phyloP scores from a whole-genome alignment of 2,888 invertebrate genomes.

The Pterostichus niger region DNA sequence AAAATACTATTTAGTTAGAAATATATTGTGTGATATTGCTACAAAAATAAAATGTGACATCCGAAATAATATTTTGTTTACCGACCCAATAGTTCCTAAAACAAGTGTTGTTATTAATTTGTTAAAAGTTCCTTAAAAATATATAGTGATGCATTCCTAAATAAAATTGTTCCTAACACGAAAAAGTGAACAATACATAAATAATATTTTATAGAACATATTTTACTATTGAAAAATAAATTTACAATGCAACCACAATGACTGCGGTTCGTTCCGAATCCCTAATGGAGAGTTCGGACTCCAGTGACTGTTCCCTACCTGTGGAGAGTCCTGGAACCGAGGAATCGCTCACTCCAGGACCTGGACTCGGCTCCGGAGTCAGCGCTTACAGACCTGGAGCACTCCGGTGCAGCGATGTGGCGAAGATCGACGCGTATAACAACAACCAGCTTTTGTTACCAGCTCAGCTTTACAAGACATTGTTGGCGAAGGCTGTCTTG shows the following conservation, averaged over 20 bases:
- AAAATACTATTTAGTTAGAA: not conserved
- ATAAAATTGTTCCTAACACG: constrained; percentile 5
- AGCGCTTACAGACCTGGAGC: constrained; percentile 65
- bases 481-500: constrained; percentile 86
- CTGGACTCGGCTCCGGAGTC: constrained; percentile 62
- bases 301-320: constrained; percentile 74
- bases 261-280: constrained; percentile 73
- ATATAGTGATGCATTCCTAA: constrained; percentile 11
- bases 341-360: constrained; percentile 35
- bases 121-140: constrained; percentile 49
- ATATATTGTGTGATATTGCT: not conserved
- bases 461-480: constrained; percentile 88
- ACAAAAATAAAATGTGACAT: constrained; percentile 36
- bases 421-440: constrained; percentile 76
- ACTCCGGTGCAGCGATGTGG: constrained; percentile 75
- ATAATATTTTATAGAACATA: constrained; percentile 33
- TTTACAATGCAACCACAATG: constrained; percentile 20
- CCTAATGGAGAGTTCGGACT: constrained; percentile 75
- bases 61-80: not conserved
- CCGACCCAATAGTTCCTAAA: constrained; percentile 48
- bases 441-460: constrained; percentile 81
- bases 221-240: not conserved
- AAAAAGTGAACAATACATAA: not conserved
- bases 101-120: constrained; percentile 34
- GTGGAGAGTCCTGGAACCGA: constrained; percentile 69